Conservation (phyloP, 2,797 vertebrate genomes). For the Epinephelus awoara region DNA sequence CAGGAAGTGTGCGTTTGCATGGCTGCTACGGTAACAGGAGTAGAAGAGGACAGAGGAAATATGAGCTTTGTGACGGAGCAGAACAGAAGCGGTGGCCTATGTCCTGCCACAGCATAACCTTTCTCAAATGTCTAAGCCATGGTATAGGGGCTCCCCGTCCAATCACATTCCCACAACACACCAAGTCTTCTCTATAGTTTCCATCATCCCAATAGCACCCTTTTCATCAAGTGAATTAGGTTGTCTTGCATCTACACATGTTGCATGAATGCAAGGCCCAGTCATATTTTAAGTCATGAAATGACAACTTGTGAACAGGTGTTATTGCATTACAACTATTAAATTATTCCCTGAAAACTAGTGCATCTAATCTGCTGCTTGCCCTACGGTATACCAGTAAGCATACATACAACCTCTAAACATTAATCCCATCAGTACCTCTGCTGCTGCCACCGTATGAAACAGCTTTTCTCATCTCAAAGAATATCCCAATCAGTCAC, state of each 20-base stretch:
- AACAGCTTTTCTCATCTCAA: not conserved
- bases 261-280: not conserved
- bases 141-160: slow-evolving; percentile 13
- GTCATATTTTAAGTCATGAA: slow-evolving; percentile 1
- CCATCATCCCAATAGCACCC: not conserved
- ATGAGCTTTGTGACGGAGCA: slow-evolving; percentile 69
- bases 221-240: not conserved
- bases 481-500: not conserved
- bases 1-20: slow-evolving; percentile 70
- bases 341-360: not conserved
- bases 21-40: slow-evolving; percentile 79
- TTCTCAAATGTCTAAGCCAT: slow-evolving; percentile 71
- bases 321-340: not conserved
- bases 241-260: slow-evolving; percentile 2
- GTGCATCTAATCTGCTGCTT: not conserved
- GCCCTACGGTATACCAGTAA: not conserved
- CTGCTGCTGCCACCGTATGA: not conserved
- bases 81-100: slow-evolving; percentile 44
- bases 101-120: slow-evolving; percentile 73
- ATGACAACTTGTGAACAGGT: not conserved
- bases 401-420: not conserved
- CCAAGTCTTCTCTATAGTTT: not conserved
- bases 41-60: slow-evolving; percentile 76
- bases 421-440: not conserved
- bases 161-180: slow-evolving; percentile 28